Evolutionary conservation across 2,113 vertebrate genomes (phyloP).

Genomic region (Penelope pileata): DNA sequence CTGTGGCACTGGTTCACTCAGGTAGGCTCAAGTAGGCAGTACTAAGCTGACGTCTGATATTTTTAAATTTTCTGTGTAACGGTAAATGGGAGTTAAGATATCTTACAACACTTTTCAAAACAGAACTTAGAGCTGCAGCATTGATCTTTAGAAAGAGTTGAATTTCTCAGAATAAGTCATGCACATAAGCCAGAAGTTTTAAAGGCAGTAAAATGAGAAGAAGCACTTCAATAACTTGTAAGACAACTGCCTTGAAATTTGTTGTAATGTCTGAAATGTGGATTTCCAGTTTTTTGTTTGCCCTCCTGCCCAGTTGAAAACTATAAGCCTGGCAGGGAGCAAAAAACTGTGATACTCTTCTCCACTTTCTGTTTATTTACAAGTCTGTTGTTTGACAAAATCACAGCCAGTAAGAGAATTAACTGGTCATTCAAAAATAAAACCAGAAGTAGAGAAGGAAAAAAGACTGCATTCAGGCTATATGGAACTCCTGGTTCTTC

Average conservation of each 20-base stretch:
- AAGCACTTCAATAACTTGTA: not conserved
- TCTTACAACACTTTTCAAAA: not conserved
- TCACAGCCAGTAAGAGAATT: not conserved
- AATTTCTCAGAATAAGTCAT: not conserved
- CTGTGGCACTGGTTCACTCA: not conserved
- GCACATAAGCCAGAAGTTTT: not conserved
- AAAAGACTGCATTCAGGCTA: not conserved
- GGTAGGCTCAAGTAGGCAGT: not conserved
- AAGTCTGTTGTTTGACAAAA: not conserved
- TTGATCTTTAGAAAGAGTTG: not conserved
- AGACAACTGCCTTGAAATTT: not conserved
- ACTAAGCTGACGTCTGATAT: not conserved
- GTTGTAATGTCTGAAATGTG: not conserved
- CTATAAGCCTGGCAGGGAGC: not conserved
- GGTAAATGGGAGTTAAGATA: not conserved
- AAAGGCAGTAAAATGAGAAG: not conserved
- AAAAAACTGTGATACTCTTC: not conserved
- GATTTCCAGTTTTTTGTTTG: not conserved
- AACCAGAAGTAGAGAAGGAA: no score
- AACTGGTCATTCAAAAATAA: not conserved
- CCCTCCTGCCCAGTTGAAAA: slow-evolving; percentile 4
- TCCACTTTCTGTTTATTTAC: not conserved
- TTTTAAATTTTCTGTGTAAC: not conserved
- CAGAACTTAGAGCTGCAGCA: not conserved
- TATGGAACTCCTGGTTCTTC: not conserved